Percentiles rank a stretch among this genome's conserved stretches.
Conservation (phyloP, 2,888 invertebrate genomes). For the Hipparchia sbordonii region DNA sequence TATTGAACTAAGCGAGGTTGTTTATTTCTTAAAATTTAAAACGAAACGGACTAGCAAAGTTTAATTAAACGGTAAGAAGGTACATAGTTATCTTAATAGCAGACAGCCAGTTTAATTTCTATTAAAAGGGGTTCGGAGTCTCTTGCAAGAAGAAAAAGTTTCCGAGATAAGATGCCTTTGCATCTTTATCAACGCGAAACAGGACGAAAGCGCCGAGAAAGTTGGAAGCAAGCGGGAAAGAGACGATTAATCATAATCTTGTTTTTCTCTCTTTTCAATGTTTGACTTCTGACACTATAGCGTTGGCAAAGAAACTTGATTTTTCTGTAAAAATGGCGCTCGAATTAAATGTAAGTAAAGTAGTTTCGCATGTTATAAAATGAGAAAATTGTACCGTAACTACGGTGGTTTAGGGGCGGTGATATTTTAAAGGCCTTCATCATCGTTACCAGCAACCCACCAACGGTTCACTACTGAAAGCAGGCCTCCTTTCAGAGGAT, state of each 20-base stretch:
- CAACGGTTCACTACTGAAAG: too few relatives aligned
- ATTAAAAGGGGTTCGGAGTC: slow-evolving; percentile 65
- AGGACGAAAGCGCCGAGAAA: slow-evolving; percentile 52
- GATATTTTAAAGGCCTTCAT: too few relatives aligned
- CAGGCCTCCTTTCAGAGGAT: too few relatives aligned
- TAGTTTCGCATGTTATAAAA: too few relatives aligned
- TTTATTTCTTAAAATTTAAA: slow-evolving; percentile 24
- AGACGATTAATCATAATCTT: slow-evolving; percentile 54
- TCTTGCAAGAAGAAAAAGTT: slow-evolving; percentile 72
- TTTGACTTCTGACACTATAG: slow-evolving; percentile 23
- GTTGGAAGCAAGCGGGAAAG: slow-evolving; percentile 59
- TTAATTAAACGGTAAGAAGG: slow-evolving; percentile 63
- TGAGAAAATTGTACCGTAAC: too few relatives aligned
- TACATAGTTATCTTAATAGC: slow-evolving; percentile 70
- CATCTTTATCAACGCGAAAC: slow-evolving; percentile 54
- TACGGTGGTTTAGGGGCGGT: too few relatives aligned
- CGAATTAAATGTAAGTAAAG: not conserved
- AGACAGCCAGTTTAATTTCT: slow-evolving; percentile 70
- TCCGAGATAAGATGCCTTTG: slow-evolving; percentile 74
- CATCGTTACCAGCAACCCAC: too few relatives aligned
- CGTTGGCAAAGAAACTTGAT: slow-evolving; percentile 8
- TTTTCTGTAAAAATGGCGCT: not conserved
- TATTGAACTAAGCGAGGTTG: slow-evolving; percentile 6
- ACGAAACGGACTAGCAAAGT: slow-evolving; percentile 41
- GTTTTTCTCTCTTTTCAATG: slow-evolving; percentile 64